Percentiles rank a stretch among this genome's conserved stretches.
Conservation (phyloP, 2,797 vertebrate species). For the Pangasius larnaudii region DNA sequence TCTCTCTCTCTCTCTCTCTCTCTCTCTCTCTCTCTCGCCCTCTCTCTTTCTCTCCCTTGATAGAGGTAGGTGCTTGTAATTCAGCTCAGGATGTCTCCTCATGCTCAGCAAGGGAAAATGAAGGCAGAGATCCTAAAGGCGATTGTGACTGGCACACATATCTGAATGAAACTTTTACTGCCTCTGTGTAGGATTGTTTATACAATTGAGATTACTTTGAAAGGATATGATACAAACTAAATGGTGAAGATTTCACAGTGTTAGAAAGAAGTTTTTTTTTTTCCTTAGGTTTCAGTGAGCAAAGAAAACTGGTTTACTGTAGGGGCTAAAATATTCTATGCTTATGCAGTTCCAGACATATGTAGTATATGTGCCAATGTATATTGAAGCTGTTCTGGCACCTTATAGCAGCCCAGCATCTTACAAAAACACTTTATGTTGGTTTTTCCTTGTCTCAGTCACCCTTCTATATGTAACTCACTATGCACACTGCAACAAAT, state of each 20-base stretch:
- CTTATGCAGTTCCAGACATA: background rate
- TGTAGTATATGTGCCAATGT: background rate
- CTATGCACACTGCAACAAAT: background rate
- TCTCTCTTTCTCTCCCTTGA: background rate
- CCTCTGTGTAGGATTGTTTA: slow-evolving; percentile 24
- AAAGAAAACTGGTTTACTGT: background rate
- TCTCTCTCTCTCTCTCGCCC: no score
- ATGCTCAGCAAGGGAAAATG: slow-evolving; percentile 41
- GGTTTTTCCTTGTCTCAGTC: background rate
- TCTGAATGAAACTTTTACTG: slow-evolving; percentile 36
- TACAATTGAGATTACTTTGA: slow-evolving; percentile 26
- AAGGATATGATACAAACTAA: slow-evolving; percentile 26
- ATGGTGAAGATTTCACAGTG: slow-evolving; percentile 8
- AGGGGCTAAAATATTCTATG: background rate
- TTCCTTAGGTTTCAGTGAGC: background rate
- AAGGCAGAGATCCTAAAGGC: slow-evolving; percentile 31
- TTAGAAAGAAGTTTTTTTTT: background rate
- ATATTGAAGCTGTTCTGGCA: background rate
- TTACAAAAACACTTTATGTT: background rate
- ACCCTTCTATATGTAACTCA: background rate
- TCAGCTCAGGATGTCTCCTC: slow-evolving; percentile 47
- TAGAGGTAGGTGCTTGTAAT: slow-evolving; percentile 52
- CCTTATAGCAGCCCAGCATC: background rate
- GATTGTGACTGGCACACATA: slow-evolving; percentile 44
- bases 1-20: background rate